Base-by-base conservation (phyloP, 2,888 invertebrate genomes). In the Drosophila flavopinicola region DNA sequence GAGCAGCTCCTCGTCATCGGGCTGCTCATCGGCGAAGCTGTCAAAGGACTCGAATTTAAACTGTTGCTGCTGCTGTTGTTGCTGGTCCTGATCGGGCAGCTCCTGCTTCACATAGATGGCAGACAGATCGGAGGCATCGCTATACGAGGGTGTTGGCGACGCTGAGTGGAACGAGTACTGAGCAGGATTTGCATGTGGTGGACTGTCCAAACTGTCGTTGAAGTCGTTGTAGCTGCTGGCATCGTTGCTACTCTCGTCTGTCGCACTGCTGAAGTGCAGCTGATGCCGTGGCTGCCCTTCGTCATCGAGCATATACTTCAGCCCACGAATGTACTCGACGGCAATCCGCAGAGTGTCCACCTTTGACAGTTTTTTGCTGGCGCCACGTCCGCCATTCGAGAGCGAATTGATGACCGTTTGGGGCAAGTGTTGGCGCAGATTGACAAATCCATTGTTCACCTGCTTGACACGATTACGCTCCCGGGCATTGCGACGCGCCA, bases 381-480 rank as follows among this genome's bases (percentile, higher is more conserved):
- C 94, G 11, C 95, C 95, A 78, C 96, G 93, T 1, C 95, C 94
- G 10, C 94, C 93, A 47, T 92, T 92, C 37, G 94, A 94, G 59
- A 95, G 89, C 13, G 95, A 95, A 32, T 95, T 94, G 0, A 95
- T 94, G 11, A 96, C 94, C 47, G 94, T 94, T 66, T 95, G 94
- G 0, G 97, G 98, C 68, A 98, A 97, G 89, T 97, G 97, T 82
- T 97, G 96, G 13, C 97, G 93, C 9, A 98, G 93, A 6, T 96
- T 95, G n/a, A 96, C 96, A 90, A 97, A 98, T 83, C 97, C 97
- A 90, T 96, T 96, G 92, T 97, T 97, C 86, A 97, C 97, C 93
- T 97, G 97, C 91, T 97, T 97, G 76, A 98, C 98, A 77, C 98
- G 94, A 90, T 98, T 98, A 72, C 98, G 92, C 91, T 98, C 98